These are phyloP conservation scores for Fragum whitleyi DNA, from an alignment of 2,888 invertebrate species.

Conservation along the genomic window DNA sequence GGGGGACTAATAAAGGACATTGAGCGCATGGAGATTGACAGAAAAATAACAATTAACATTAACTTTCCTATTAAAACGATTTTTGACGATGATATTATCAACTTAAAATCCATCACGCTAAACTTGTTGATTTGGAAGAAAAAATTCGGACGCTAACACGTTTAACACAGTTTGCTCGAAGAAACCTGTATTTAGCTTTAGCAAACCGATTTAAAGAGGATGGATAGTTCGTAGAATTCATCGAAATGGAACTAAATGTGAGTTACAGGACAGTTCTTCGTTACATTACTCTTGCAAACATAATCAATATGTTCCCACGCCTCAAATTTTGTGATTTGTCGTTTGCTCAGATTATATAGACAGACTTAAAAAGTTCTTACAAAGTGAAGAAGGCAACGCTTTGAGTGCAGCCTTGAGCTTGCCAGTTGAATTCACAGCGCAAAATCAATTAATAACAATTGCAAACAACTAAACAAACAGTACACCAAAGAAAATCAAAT, in stretches of 20 bases:
- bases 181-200: conserved; percentile 27
- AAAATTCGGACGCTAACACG: neutral
- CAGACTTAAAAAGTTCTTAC: conserved; percentile 3
- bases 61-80: conserved; percentile 15
- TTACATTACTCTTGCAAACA: conserved; percentile 26
- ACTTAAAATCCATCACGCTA: conserved; percentile 1
- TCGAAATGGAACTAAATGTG: conserved; percentile 20
- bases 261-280: conserved; percentile 28
- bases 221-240: conserved; percentile 25
- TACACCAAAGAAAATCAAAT: conserved; percentile 13
- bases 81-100: conserved; percentile 20
- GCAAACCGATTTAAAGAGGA: conserved; percentile 4
- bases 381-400: conserved; percentile 5
- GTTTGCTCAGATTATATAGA: conserved; percentile 26
- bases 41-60: conserved; percentile 24
- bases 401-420: conserved; percentile 19
- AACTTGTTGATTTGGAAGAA: conserved; percentile 17
- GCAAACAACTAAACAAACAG: conserved; percentile 10
- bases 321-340: conserved; percentile 23
- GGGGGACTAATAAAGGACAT: conserved; percentile 25
- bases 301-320: conserved; percentile 20
- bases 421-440: conserved; percentile 11
- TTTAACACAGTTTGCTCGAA: conserved; percentile 26
- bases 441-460: neutral
- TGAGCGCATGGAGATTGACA: conserved; percentile 11